These are phyloP conservation scores for Melitaea cinxia DNA, from an alignment of 1,140 invertebrate genomes.

Conservation along the genomic window DNA sequence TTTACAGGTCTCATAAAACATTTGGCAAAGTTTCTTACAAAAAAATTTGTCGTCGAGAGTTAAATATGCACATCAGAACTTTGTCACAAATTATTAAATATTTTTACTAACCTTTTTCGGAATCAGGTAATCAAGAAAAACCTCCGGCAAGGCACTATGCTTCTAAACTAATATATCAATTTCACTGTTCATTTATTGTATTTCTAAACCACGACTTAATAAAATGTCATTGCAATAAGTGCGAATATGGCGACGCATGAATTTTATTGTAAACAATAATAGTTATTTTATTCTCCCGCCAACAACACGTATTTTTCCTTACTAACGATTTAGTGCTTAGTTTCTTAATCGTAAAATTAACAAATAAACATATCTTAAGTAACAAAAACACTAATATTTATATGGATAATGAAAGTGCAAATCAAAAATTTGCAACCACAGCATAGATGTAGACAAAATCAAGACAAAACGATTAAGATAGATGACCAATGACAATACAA, in stretches of 20 bases:
- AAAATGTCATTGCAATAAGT: constrained; percentile 52
- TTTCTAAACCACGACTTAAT: constrained; percentile 30
- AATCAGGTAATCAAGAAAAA: constrained; percentile 18
- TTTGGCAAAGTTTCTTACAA: no score
- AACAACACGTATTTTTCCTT: background rate
- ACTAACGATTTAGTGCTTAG: background rate
- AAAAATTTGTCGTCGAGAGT: background rate
- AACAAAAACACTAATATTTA: constrained; percentile 11
- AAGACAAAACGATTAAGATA: constrained; percentile 11
- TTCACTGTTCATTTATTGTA: constrained; percentile 26
- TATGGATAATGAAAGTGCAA: constrained; percentile 15
- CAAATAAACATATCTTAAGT: background rate
- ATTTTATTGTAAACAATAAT: constrained; percentile 36
- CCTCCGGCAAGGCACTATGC: constrained; percentile 1
- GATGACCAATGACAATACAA: constrained; percentile 4
- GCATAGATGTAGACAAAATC: constrained; percentile 21
- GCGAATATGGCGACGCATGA: constrained; percentile 69
- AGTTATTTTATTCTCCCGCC: constrained; percentile 16
- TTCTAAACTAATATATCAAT: constrained; percentile 3
- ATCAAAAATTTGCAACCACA: constrained; percentile 29
- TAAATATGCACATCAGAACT: background rate
- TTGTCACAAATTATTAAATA: background rate
- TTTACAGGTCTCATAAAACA: no score
- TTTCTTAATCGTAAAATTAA: constrained; percentile 3
- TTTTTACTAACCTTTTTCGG: constrained; percentile 28